Base-by-base conservation (phyloP, 2,888 invertebrate genomes). In the Byasa hedistus region DNA sequence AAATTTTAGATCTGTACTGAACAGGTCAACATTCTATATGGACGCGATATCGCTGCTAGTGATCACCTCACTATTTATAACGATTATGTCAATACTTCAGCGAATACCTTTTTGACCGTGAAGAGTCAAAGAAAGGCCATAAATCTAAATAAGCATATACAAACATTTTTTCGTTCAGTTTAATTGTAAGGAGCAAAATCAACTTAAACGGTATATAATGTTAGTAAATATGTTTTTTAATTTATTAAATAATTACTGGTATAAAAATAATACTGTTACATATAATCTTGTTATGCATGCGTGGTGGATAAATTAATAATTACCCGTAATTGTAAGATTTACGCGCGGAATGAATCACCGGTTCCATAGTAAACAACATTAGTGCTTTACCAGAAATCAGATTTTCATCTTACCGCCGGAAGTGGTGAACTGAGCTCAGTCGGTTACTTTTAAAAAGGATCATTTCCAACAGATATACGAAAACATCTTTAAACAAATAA, bases 281-380 rank as follows among this genome's bases (percentile, higher is more conserved):
- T 17, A 56, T 44, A 60, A 44, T 56, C 48, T 56, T 39, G 39
- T 59, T 36, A 61, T 39, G 24, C 39, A 52, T 36, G 52, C 39
- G n/a, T 17, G 12, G 60, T 44, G 55, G 54, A 60, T 59, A 59
- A 55, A 44, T 57, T 57, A 61, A 57, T 24, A 58, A 61, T 57
- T 27, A 57, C 2, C 27, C 2, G n/a, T 58, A 61, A 65, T 65
- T 56, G 54, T 17, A 7, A 19, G 54, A 39, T 4, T 10, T 36
- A 32, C 15, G 57, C 23, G 44, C 19, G 3, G 23, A 62, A 56
- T 62, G 57, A 65, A 61, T 60, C 55, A 65, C 22, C 19, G 27
- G 17, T 3, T 22, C n/a, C 32, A 32, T n/a, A n/a, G n/a, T 32
- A 52, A 52, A 39, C 12, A 61, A 27, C 21, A 21, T 57, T 48